These are phyloP conservation scores for Fragum sueziense DNA, from an alignment of 2,888 invertebrate genomes.

Conservation along the genomic window DNA sequence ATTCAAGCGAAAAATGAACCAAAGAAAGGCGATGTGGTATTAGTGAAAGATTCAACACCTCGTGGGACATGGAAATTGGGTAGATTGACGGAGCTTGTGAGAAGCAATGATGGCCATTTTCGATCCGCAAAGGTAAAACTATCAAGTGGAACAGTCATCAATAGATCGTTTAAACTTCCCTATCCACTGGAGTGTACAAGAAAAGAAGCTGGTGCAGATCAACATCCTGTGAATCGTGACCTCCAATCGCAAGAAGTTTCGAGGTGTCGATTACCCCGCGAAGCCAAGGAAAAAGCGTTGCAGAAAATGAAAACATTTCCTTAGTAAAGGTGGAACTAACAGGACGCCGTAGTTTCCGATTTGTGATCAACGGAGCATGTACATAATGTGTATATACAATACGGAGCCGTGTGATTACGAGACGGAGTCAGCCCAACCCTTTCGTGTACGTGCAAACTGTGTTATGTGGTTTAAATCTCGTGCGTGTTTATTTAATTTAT, in stretches of 20 bases:
- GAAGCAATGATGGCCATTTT: too few species aligned
- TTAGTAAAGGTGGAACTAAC: not conserved
- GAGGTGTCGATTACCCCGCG: too few species aligned
- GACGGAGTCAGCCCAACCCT: not conserved
- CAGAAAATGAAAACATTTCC: not conserved
- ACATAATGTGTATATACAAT: not conserved
- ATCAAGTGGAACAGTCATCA: too few species aligned
- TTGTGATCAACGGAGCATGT: too few species aligned
- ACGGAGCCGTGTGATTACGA: not conserved
- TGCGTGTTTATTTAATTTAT: too few species aligned
- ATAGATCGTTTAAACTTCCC: not conserved
- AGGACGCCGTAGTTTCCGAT: not conserved
- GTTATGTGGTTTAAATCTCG: too few species aligned
- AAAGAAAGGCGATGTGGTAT: too few species aligned
- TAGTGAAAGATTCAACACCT: not conserved
- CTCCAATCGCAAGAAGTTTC: not conserved
- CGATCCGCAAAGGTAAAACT: too few species aligned
- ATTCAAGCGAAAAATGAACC: not conserved
- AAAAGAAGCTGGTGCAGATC: too few species aligned
- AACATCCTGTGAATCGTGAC: not conserved
- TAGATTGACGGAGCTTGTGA: too few species aligned
- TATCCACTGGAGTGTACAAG: not conserved
- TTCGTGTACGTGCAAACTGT: not conserved
- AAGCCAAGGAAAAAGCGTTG: too few species aligned
- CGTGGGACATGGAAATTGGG: not conserved